These are phyloP conservation scores for Podiceps cristatus DNA, from an alignment of 2,113 vertebrate genomes.

Conservation along the genomic window DNA sequence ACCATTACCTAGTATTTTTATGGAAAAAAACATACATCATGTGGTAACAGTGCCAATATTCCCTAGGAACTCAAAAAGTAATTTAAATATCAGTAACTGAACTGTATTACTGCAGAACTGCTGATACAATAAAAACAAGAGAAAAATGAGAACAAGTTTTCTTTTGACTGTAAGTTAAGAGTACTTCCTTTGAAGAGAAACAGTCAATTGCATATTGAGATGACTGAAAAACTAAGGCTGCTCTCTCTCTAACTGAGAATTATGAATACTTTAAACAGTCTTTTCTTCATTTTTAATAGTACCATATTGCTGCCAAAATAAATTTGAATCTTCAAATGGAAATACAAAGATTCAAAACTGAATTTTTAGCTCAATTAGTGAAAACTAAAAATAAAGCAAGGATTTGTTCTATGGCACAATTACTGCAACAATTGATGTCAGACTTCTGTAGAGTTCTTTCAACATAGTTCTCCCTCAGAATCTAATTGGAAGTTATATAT, in stretches of 20 bases:
- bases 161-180: background rate
- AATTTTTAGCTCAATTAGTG: background rate
- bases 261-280: background rate
- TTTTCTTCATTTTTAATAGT: too few relatives aligned
- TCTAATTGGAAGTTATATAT: background rate
- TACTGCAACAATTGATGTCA: background rate
- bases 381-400: background rate
- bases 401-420: background rate
- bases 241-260: background rate
- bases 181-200: background rate
- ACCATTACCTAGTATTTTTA: background rate
- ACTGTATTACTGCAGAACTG: background rate
- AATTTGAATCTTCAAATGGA: background rate
- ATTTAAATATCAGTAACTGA: background rate
- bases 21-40: background rate
- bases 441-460: background rate
- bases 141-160: background rate
- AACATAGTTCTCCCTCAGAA: background rate
- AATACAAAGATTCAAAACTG: background rate
- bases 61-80: background rate
- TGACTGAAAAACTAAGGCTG: background rate
- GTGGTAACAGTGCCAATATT: background rate
- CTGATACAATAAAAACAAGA: background rate
- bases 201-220: background rate
- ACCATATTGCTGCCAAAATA: background rate